Conservation (phyloP, 2,888 invertebrate genomes). For the Cryptosula pallasiana region DNA sequence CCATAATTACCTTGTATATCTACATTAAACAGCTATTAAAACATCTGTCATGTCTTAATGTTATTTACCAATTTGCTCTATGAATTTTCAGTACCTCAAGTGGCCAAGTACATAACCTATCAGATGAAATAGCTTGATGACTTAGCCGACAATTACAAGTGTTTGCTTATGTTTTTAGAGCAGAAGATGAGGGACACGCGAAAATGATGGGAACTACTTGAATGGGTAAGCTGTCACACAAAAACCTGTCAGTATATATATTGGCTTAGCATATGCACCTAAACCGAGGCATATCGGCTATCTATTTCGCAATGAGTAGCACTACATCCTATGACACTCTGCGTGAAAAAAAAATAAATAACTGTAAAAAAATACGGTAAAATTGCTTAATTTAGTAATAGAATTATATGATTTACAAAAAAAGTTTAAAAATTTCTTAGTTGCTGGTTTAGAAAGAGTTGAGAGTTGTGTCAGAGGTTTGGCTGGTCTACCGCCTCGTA, state of each 20-base stretch:
- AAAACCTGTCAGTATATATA: slow-evolving; percentile 4
- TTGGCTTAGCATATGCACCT: too few relatives aligned
- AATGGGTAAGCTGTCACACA: neutral
- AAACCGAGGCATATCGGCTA: too few relatives aligned
- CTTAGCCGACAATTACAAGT: slow-evolving; percentile 15
- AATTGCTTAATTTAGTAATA: too few relatives aligned
- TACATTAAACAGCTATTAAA: neutral
- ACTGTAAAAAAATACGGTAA: too few relatives aligned
- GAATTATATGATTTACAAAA: too few relatives aligned
- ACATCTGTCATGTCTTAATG: slow-evolving; percentile 12
- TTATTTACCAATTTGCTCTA: slow-evolving; percentile 6
- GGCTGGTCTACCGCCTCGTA: neutral
- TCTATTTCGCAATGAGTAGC: too few relatives aligned
- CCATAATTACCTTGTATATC: neutral
- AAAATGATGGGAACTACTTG: slow-evolving; percentile 24
- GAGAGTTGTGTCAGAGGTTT: neutral
- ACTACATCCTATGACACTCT: too few relatives aligned
- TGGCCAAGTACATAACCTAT: slow-evolving; percentile 5
- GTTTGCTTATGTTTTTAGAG: slow-evolving; percentile 20
- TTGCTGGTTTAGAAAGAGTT: too few relatives aligned
- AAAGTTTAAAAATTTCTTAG: too few relatives aligned
- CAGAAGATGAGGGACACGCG: neutral
- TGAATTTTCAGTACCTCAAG: neutral
- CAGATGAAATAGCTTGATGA: neutral
- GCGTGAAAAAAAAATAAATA: too few relatives aligned